Base-by-base conservation (phyloP, 2,113 vertebrate genomes). In the Diadophis punctatus region DNA sequence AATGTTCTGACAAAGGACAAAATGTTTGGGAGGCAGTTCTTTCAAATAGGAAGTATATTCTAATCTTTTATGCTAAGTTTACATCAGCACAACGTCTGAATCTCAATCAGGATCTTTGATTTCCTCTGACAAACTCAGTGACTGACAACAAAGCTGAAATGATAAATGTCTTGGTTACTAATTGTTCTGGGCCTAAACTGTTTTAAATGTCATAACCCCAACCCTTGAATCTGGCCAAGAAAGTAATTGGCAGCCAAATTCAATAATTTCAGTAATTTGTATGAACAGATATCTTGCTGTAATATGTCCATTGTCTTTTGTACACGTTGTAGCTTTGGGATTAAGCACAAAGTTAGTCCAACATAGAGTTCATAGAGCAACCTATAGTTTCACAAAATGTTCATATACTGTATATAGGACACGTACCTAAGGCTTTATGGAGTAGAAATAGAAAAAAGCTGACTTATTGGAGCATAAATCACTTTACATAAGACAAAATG, bases 81-180 rank as follows among this genome's bases (percentile, higher is more conserved):
- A 91, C 60, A 39, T 18, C 91, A 89, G 90, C 92, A 94, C 95
- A 93, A 90, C 97, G 95, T 95, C 92, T 90, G 93, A 95, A 96
- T 93, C 96, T 98, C 97, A 98, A 97, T 93, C 92, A 46, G 53
- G 91, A 91, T 90, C 96, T 98, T 98, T 98, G 97, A 97, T 97
- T 97, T 97, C 96, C 6, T 80, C 34, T 80, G 34, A 18, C 2
- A 39, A 80, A 39, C 68, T 80, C 34, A 80, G 18, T 80, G 68
- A 80, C 68, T 80, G 68, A 18, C n/a, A 80, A 39, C 5, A 80
- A 80, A 80, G 34, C 68, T 80, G 18, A 39, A 80, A 80, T 80
- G 68, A 80, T 80, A 80, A 80, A 80, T 39, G 3, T 80, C 68
- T 80, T 80, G 68, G 34, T 39, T 80, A 34, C 68, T 39, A 80